Conservation (phyloP, 2,797 vertebrate species). For the Notamacropus eugenii region DNA sequence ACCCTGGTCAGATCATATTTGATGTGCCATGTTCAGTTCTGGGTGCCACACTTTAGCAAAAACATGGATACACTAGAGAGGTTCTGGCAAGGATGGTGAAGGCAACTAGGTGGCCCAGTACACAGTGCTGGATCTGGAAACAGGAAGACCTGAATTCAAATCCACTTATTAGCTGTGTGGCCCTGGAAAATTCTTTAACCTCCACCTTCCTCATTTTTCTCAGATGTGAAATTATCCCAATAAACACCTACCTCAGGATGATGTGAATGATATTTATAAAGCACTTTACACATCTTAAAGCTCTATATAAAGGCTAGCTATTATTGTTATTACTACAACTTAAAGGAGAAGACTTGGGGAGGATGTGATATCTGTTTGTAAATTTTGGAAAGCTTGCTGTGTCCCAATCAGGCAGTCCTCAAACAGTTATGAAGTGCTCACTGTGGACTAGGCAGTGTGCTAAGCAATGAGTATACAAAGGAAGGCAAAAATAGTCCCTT, state of each 20-base stretch:
- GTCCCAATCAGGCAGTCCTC: no score
- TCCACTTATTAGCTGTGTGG: background rate
- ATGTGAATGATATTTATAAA: conserved; percentile 6
- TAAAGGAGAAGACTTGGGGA: background rate
- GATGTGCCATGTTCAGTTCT: background rate
- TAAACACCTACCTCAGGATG: background rate
- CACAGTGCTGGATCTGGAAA: background rate
- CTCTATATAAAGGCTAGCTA: background rate
- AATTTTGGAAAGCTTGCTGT: no score
- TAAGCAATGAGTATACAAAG: no score
- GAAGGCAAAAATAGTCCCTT: no score
- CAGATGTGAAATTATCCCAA: conserved; percentile 15
- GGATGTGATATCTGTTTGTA: background rate
- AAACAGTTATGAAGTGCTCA: no score
- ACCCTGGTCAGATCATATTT: background rate
- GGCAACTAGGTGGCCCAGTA: background rate
- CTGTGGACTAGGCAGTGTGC: no score
- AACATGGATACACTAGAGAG: background rate
- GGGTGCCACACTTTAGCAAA: background rate
- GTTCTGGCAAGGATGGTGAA: background rate
- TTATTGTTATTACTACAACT: background rate
- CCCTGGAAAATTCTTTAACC: background rate
- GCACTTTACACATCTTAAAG: background rate
- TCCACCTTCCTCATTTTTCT: conserved; percentile 2
- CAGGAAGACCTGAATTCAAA: background rate